Conservation (phyloP, 2,797 vertebrate genomes). For the Triplophysa bombifrons region DNA sequence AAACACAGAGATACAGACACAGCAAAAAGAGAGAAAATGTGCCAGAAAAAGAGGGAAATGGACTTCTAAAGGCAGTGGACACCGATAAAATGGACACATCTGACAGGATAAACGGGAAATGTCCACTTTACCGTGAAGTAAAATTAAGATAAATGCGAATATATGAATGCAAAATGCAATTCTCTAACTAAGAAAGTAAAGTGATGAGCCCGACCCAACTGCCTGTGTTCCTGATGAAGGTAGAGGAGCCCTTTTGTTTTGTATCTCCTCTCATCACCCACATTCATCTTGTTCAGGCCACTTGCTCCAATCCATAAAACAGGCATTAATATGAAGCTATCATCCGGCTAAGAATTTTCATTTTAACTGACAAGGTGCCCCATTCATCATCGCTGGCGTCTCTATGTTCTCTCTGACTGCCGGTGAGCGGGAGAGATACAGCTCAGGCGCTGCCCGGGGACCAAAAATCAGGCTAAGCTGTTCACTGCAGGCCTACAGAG, state of each 20-base stretch:
- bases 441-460: slow-evolving; percentile 44
- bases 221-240: slow-evolving; percentile 39
- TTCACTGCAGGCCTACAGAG: slow-evolving; percentile 29
- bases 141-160: too few relatives aligned
- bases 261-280: slow-evolving; percentile 64
- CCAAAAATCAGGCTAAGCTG: slow-evolving; percentile 41
- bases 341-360: slow-evolving; percentile 72
- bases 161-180: too few relatives aligned
- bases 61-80: slow-evolving; percentile 45
- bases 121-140: background rate
- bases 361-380: slow-evolving; percentile 71
- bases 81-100: slow-evolving; percentile 35
- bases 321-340: slow-evolving; percentile 74
- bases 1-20: slow-evolving; percentile 47
- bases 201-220: slow-evolving; percentile 38
- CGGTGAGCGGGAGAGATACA: slow-evolving; percentile 36
- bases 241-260: slow-evolving; percentile 60
- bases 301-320: slow-evolving; percentile 74
- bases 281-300: slow-evolving; percentile 72
- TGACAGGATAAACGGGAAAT: slow-evolving; percentile 46
- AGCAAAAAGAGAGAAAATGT: slow-evolving; percentile 53
- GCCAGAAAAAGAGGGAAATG: slow-evolving; percentile 44
- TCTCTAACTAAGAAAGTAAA: too few relatives aligned
- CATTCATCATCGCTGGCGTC: slow-evolving; percentile 68
- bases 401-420: slow-evolving; percentile 57